A percentile compares a stretch with the other conserved stretches of the same genome.
These are phyloP conservation scores for Cervus canadensis DNA, from an alignment of 2,113 vertebrate genomes.

Conservation along the genomic window DNA sequence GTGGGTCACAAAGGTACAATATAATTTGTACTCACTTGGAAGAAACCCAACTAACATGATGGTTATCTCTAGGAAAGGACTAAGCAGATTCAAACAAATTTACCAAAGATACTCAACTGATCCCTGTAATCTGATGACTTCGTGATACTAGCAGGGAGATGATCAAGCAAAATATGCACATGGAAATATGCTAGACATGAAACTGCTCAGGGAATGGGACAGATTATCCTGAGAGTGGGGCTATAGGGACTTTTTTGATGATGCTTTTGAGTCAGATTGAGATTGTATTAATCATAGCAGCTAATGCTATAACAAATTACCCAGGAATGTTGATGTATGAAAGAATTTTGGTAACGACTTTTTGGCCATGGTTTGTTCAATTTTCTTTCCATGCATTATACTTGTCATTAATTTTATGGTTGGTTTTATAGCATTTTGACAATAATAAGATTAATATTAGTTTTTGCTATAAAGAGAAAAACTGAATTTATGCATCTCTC, in stretches of 20 bases:
- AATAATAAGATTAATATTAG: background rate
- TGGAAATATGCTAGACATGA: background rate
- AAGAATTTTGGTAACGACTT: background rate
- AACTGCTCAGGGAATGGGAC: background rate
- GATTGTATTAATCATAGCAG: background rate
- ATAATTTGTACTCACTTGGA: constrained; percentile 3
- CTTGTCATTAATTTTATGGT: constrained; percentile 17
- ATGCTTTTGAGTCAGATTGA: background rate
- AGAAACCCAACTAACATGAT: background rate
- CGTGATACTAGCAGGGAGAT: background rate
- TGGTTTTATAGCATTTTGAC: background rate
- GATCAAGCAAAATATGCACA: background rate
- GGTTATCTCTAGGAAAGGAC: background rate
- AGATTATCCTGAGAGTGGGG: background rate
- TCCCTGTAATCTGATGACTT: background rate
- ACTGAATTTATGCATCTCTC: background rate
- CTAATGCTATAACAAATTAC: background rate
- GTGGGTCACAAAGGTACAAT: background rate
- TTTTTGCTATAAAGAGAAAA: constrained; percentile 1
- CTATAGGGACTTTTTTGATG: background rate
- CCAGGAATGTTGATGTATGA: background rate
- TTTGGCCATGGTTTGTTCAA: background rate
- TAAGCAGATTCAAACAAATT: background rate
- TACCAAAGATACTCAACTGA: background rate
- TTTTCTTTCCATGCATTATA: background rate